Conservation (phyloP, 2,113 vertebrate species). For the Jacana jacana region DNA sequence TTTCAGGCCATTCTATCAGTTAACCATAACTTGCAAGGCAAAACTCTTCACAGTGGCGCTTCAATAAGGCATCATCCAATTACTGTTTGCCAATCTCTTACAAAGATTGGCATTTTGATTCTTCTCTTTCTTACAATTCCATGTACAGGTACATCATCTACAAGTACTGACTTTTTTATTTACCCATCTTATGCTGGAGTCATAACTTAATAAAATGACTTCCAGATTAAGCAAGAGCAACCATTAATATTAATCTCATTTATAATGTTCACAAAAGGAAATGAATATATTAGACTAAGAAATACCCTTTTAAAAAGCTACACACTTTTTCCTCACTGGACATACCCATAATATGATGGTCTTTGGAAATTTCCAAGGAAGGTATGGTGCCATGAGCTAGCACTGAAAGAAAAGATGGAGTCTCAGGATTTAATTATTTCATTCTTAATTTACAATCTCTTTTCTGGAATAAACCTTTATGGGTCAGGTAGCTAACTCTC, state of each 20-base stretch:
- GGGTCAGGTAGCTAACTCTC: neutral
- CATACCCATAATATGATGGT: neutral
- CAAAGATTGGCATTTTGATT: neutral
- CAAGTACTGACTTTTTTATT: neutral
- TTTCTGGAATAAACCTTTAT: neutral
- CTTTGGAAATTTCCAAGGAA: neutral
- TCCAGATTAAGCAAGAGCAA: slow-evolving; percentile 1
- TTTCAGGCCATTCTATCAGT: neutral
- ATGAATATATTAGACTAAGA: neutral
- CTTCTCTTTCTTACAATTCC: neutral
- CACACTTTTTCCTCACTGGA: neutral
- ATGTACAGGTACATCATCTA: neutral
- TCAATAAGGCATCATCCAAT: neutral
- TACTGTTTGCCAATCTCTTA: neutral
- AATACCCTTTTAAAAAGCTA: neutral
- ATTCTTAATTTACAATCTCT: neutral
- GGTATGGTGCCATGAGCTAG: neutral
- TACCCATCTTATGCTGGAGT: neutral
- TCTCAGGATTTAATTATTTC: neutral
- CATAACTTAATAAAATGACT: neutral
- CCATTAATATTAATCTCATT: neutral
- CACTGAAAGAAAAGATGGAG: neutral
- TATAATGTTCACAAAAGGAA: neutral
- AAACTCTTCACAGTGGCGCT: neutral
- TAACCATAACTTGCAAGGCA: neutral